These are phyloP conservation scores for Arion vulgaris DNA, from an alignment of 1,140 invertebrate species.

Conservation along the genomic window DNA sequence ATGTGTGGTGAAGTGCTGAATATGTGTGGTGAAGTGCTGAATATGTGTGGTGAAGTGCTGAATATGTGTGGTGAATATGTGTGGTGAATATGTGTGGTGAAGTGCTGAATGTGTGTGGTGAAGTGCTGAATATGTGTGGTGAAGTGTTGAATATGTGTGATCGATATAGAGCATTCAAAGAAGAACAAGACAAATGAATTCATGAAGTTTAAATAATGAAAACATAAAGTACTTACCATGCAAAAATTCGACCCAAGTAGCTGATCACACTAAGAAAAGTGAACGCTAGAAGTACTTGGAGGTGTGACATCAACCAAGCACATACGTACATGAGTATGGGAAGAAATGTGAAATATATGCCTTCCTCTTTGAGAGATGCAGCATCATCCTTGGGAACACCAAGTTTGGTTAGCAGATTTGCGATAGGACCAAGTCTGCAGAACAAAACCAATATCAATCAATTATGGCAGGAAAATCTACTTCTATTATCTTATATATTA, in stretches of 20 bases:
- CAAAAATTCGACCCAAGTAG: constrained; percentile 11
- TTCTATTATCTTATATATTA: too few species aligned
- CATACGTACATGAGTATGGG: constrained; percentile 12
- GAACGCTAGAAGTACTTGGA: constrained; percentile 2
- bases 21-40: too few species aligned
- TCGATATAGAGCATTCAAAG: too few species aligned
- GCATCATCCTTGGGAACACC: constrained; percentile 20
- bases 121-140: too few species aligned
- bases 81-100: too few species aligned
- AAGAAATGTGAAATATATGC: constrained; percentile 24
- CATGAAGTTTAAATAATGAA: too few species aligned
- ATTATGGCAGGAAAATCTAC: not conserved
- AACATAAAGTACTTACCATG: constrained; percentile 3
- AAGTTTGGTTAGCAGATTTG: constrained; percentile 11
- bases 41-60: too few species aligned
- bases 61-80: too few species aligned
- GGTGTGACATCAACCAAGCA: not conserved
- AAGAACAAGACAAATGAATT: not conserved
- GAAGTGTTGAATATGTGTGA: too few species aligned
- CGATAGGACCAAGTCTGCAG: not conserved
- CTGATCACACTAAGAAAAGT: constrained; percentile 1
- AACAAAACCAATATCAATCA: not conserved
- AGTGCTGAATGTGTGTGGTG: too few species aligned
- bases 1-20: too few species aligned
- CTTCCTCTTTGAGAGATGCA: not conserved